Evolutionary conservation across 2,113 vertebrate species (phyloP).

Genomic region (Pardalotus punctatus): DNA sequence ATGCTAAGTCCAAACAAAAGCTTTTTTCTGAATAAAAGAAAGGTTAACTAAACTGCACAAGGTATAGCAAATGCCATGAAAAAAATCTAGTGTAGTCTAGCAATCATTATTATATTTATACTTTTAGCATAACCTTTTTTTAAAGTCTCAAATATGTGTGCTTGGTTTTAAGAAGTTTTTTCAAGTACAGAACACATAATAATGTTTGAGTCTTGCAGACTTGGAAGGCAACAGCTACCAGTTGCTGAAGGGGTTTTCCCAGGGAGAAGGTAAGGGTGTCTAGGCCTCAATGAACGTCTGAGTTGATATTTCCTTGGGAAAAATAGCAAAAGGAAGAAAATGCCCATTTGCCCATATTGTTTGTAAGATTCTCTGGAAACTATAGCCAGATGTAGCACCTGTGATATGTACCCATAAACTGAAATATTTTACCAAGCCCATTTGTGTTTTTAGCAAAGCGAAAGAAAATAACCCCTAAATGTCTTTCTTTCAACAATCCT

Average conservation of each 20-base stretch:
- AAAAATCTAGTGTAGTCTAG: not conserved
- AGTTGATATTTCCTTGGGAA: not conserved
- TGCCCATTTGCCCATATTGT: not conserved
- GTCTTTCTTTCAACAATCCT: not conserved
- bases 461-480: not conserved
- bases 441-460: not conserved
- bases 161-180: not conserved
- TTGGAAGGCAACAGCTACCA: not conserved
- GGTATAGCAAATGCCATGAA: slow-evolving; percentile 9
- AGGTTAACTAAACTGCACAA: slow-evolving; percentile 35
- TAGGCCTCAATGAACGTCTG: not conserved
- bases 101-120: not conserved
- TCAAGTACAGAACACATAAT: not conserved
- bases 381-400: not conserved
- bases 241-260: not conserved
- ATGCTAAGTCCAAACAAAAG: not conserved
- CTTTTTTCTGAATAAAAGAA: not conserved
- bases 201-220: not conserved
- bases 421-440: not conserved
- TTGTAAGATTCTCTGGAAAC: not conserved
- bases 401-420: not conserved
- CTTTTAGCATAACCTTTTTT: not conserved
- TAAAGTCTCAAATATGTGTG: not conserved
- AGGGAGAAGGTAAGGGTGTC: not conserved
- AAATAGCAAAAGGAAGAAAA: not conserved